Base-by-base conservation (phyloP, 2,888 invertebrate genomes). In the Molorchus minor region DNA sequence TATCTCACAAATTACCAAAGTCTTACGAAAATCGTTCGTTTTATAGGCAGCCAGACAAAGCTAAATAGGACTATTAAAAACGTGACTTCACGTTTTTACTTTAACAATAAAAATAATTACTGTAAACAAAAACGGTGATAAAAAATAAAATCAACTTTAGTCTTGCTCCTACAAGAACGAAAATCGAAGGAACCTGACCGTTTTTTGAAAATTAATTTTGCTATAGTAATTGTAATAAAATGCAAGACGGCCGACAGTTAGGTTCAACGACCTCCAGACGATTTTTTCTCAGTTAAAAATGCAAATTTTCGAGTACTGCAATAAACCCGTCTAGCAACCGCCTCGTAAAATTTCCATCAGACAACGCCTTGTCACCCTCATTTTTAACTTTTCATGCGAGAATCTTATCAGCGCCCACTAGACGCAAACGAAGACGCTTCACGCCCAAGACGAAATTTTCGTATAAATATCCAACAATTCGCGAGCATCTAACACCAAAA, bases 291-390 rank as follows among this genome's bases (percentile, higher is more conserved):
- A n/a, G 17, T n/a, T 15, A 30, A 45, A 30, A 29, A 45, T 16
- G 30, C 30, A 30, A 45, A 44, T 45, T 30, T 25, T 30, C 15
- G 17, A 45, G 17, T 45, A 17, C 45, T 29, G 10, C 45, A 12
- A 40, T 40, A 45, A 25, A 41, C 19, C 5, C 41, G 19, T 12
- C 41, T 41, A 30, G 4, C 20, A 38, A 19, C 20, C n/a, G 20
- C 25, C 33, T 2, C 10, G 46, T 17, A 52, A 56, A 56, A 33
- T 51, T 51, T 40, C 40, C 44, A 45, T 15, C 40, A 58, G 60
- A 45, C 51, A 52, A 63, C 60, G 63, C 63, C 60, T 63, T 47
- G 44, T 45, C 46, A 33, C 40, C 46, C 41, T 47, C 54, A 47
- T 38, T 51, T 56, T 21, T n/a, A 40, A 16, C 38, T 36, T 54